Evolutionary conservation across 2,888 invertebrate genomes (phyloP), one percentile per base, ranked within the genome.

Genomic region (Ctena decussata): DNA sequence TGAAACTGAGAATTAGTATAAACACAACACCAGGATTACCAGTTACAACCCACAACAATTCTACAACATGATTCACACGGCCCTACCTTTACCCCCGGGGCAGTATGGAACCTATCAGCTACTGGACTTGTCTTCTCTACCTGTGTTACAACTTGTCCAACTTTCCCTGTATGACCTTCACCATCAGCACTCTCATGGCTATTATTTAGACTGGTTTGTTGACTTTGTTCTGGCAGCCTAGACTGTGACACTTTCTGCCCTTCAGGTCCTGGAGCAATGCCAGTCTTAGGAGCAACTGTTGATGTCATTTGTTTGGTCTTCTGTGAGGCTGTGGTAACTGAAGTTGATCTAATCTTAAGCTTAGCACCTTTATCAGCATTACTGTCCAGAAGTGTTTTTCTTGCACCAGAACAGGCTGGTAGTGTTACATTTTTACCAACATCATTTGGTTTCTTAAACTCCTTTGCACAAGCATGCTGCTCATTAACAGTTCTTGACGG

Each of bases 121-220:
- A 86, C 80, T 24, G 85, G 86, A 65, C 89, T 85, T 8, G 87
- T 89, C 44, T 85, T 89, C 73, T 91, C 86, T 79, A 91, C 89
- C 85, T 91, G 91, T 6, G 91, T 91, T 30, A 91, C 80, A 0
- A 91, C 83, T 32, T 78, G 76, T 35, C 76, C 44, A 8, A 77
- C 84, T 30, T 35, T 72, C 37, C 72, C 77, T 18, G n/a, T 35
- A 5, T 72, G 41, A 41, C 77, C 72, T 21, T 85, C 83, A 49
- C 75, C 84, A 8, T 84, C 84, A 12, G 74, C 32, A 76, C 85
- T 86, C 65, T 84, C 82, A 21, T 46, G n/a, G 53, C 85, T 87
- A 24, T 65, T 65, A 21, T 65, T 65, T 27, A 65, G 65, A 65
- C 35, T 65, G 30, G 65, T 5, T 35, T 18, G 35, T 18, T 35